phyloP scores from a whole-genome alignment of 2,888 invertebrate genomes.

The Julus scandinavius region DNA sequence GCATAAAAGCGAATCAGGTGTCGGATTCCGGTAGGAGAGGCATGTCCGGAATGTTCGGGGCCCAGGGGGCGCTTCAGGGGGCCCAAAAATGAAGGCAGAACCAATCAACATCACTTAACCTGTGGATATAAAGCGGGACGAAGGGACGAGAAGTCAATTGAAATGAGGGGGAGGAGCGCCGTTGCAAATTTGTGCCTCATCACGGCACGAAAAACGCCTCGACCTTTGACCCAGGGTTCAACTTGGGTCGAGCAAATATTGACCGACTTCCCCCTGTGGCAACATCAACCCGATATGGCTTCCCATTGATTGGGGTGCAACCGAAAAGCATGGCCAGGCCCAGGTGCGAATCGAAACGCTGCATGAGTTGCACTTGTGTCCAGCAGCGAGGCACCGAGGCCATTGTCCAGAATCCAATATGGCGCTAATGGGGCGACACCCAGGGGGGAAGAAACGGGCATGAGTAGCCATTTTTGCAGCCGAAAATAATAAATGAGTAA shows the following conservation, averaged over 20 bases:
- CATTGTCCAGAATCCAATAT: not conserved
- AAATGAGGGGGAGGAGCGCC: not conserved
- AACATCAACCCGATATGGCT: not conserved
- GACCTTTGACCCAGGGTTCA: not conserved
- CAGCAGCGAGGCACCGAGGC: not conserved
- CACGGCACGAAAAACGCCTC: not conserved
- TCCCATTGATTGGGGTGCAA: not conserved
- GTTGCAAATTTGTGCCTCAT: not conserved
- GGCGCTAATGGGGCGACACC: too few species aligned
- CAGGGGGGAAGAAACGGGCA: not conserved
- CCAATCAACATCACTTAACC: slow-evolving; percentile 10
- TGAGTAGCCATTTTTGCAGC: not conserved
- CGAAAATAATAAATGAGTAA: not conserved
- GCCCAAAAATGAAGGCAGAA: not conserved
- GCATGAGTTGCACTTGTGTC: not conserved
- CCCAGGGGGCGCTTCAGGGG: not conserved
- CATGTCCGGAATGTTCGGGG: not conserved
- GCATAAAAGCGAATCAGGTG: not conserved
- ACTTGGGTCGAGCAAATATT: not conserved
- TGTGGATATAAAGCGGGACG: not conserved
- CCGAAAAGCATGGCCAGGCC: not conserved
- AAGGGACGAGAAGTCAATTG: not conserved
- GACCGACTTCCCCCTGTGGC: not conserved
- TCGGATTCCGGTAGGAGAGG: not conserved
- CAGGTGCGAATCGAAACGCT: slow-evolving; percentile 7